phyloP scores from a whole-genome alignment of 2,797 vertebrate genomes.

The Sebastes kiyomatsui region DNA sequence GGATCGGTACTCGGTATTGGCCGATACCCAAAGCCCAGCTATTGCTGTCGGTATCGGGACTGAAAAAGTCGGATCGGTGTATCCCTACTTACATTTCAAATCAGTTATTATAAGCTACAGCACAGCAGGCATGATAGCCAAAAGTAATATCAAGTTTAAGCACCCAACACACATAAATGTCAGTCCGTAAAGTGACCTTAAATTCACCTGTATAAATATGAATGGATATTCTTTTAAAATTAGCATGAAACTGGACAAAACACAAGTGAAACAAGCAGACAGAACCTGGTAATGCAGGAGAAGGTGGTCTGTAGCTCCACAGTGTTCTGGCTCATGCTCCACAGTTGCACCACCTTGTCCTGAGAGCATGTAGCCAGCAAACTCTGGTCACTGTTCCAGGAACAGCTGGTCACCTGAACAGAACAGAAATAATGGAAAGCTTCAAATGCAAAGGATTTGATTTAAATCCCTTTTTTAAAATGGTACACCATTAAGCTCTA shows the following conservation, averaged over 20 bases:
- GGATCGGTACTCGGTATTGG: too few species aligned
- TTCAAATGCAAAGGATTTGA: too few species aligned
- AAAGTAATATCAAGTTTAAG: background rate
- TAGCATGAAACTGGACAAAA: background rate
- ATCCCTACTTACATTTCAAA: background rate
- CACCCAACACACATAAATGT: background rate
- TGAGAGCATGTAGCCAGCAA: slow-evolving; percentile 83
- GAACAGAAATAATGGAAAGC: background rate
- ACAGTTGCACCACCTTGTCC: slow-evolving; percentile 85
- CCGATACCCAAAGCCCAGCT: fast-evolving
- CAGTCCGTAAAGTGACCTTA: background rate
- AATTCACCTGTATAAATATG: background rate
- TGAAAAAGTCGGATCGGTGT: too few species aligned
- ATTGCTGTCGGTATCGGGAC: too few species aligned
- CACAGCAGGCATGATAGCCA: background rate
- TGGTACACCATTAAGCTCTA: too few species aligned
- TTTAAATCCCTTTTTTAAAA: too few species aligned
- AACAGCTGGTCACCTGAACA: slow-evolving; percentile 82
- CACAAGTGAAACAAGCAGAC: background rate
- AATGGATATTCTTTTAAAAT: background rate
- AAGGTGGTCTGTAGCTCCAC: slow-evolving; percentile 81
- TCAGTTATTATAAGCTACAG: background rate
- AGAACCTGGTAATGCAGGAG: slow-evolving; percentile 79
- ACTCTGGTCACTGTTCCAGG: slow-evolving; percentile 81
- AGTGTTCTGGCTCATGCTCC: slow-evolving; percentile 77